A percentile compares a stretch with the other conserved stretches of the same genome.
These are phyloP conservation scores for Caenorhabditis drosophilae DNA, from an alignment of 2,888 invertebrate genomes.

Conservation along the genomic window DNA sequence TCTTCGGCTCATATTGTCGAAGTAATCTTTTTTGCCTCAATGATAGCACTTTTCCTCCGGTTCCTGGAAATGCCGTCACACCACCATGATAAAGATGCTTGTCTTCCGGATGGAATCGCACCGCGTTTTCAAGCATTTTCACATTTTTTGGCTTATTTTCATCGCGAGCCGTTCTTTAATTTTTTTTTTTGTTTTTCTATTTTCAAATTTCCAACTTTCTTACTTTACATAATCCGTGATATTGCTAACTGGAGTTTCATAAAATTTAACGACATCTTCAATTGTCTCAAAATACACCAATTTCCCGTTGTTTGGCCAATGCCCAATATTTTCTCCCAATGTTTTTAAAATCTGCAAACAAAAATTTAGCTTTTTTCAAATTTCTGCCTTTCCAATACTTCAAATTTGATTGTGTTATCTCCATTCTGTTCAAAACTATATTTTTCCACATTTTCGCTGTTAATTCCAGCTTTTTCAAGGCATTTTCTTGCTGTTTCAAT, in stretches of 20 bases:
- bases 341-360: constrained; percentile 23
- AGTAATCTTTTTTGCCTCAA: constrained; percentile 62
- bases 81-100: constrained; percentile 61
- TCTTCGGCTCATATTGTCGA: constrained; percentile 65
- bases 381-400: constrained; percentile 18
- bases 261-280: constrained; percentile 59
- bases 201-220: constrained; percentile 1
- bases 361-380: constrained; percentile 13
- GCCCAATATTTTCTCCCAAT: constrained; percentile 33
- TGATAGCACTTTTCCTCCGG: constrained; percentile 59
- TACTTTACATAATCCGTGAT: constrained; percentile 54
- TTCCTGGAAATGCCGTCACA: constrained; percentile 66
- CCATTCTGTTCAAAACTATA: constrained; percentile 21
- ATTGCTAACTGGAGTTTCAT: constrained; percentile 59
- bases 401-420: constrained; percentile 26
- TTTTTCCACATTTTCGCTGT: constrained; percentile 9
- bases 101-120: constrained; percentile 66
- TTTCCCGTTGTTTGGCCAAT: constrained; percentile 56
- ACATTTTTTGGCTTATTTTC: constrained; percentile 58
- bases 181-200: background rate
- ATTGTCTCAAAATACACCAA: constrained; percentile 54
- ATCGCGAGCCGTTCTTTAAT: constrained; percentile 50
- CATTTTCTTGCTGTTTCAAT: constrained; percentile 10
- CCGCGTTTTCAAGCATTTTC: constrained; percentile 58
- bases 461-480: constrained; percentile 10